phyloP scores from a whole-genome alignment of 2,797 vertebrate species.

The Gorsachius magnificus region DNA sequence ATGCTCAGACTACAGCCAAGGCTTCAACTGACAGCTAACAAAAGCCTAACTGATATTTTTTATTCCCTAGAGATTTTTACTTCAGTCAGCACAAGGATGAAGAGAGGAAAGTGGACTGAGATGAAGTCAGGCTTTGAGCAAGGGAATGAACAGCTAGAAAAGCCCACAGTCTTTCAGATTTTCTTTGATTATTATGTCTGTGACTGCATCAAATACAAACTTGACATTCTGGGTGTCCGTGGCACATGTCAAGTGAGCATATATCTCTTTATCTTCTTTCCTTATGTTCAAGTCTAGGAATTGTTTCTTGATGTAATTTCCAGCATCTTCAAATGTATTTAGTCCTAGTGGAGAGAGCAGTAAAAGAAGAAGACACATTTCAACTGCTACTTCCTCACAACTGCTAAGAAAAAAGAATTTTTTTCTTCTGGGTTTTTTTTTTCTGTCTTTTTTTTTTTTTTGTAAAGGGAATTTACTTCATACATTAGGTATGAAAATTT shows the following conservation, averaged over 20 bases:
- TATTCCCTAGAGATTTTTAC: neutral
- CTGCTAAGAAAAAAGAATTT: neutral
- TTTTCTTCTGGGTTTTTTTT: accelerated
- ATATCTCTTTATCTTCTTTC: slow-evolving; percentile 79
- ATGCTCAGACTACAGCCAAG: neutral
- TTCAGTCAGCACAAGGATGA: neutral
- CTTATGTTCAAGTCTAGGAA: slow-evolving; percentile 78
- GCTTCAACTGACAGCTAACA: neutral
- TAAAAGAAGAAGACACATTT: neutral
- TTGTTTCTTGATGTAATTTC: slow-evolving; percentile 79
- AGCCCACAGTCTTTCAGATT: slow-evolving; percentile 81
- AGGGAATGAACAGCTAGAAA: slow-evolving; percentile 50
- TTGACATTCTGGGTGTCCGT: slow-evolving; percentile 80
- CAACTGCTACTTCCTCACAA: neutral
- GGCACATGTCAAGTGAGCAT: slow-evolving; percentile 78
- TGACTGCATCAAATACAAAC: slow-evolving; percentile 80
- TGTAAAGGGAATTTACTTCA: neutral
- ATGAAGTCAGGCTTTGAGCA: neutral
- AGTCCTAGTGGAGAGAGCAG: slow-evolving; percentile 54
- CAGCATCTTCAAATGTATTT: slow-evolving; percentile 80
- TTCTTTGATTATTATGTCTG: slow-evolving; percentile 83
- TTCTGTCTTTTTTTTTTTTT: neutral
- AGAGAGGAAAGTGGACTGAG: neutral
- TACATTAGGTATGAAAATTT: neutral
- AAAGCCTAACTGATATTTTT: neutral